Evolutionary conservation across 2,797 vertebrate genomes (phyloP).

Genomic region (Eidolon dupreanum): DNA sequence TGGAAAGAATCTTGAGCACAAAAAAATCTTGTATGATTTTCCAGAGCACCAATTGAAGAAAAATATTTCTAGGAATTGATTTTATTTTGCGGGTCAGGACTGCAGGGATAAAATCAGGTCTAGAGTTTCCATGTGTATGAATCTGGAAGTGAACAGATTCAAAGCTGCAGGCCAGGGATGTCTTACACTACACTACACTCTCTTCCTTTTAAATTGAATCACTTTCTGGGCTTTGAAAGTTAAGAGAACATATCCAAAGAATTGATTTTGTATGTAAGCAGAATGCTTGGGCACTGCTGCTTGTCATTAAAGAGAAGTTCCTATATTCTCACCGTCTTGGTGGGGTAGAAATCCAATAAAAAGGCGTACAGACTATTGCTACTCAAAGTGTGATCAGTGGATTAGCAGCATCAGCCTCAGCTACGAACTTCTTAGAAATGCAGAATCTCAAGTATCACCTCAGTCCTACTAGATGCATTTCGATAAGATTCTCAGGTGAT

Average conservation of each 20-base stretch:
- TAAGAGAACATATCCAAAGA: slow-evolving; percentile 36
- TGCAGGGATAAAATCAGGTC: slow-evolving; percentile 11
- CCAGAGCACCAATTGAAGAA: neutral
- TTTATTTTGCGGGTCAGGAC: slow-evolving; percentile 44
- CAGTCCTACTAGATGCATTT: neutral
- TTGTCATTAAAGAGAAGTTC: slow-evolving; percentile 41
- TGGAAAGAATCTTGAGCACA: slow-evolving; percentile 14
- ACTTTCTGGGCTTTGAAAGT: slow-evolving; percentile 29
- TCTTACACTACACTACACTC: slow-evolving; percentile 3
- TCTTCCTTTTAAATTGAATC: slow-evolving; percentile 42
- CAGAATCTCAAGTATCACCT: neutral
- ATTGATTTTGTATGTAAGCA: slow-evolving; percentile 54
- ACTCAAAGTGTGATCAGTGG: neutral
- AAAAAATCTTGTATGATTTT: slow-evolving; percentile 12
- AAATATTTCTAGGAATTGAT: slow-evolving; percentile 49
- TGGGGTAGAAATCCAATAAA: slow-evolving; percentile 11
- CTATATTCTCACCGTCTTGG: slow-evolving; percentile 10
- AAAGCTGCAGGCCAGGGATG: slow-evolving; percentile 35
- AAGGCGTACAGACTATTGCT: neutral
- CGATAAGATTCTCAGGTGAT: neutral
- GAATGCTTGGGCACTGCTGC: neutral
- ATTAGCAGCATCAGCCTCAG: neutral
- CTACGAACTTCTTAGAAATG: slow-evolving; percentile 15
- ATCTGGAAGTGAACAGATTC: slow-evolving; percentile 26
- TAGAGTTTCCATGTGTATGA: slow-evolving; percentile 49